Evolutionary conservation across 2,113 vertebrate species (phyloP).

Genomic region (Tamias sibiricus): DNA sequence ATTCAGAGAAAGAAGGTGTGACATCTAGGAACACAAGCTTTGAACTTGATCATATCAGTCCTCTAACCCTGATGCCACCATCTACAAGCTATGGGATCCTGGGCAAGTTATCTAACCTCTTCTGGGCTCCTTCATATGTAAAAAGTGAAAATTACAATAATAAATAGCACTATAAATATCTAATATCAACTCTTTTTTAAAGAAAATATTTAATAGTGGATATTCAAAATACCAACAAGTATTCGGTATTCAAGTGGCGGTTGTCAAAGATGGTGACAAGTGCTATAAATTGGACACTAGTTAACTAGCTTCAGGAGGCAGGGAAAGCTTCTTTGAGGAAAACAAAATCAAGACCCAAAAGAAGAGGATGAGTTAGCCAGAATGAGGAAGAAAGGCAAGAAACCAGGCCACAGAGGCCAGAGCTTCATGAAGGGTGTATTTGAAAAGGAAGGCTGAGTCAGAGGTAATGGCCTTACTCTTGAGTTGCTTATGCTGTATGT

Average conservation of each 20-base stretch:
- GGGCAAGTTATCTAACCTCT: neutral
- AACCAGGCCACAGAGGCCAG: neutral
- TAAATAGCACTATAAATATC: neutral
- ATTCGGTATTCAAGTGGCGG: neutral
- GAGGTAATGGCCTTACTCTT: neutral
- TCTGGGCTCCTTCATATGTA: neutral
- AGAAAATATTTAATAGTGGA: neutral
- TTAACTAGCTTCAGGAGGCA: neutral
- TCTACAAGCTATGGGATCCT: neutral
- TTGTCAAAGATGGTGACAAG: neutral
- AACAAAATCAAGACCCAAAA: neutral
- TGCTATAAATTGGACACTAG: neutral
- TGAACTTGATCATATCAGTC: neutral
- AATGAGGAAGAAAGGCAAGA: neutral
- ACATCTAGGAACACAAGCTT: neutral
- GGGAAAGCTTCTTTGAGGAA: neutral
- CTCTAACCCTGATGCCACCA: neutral
- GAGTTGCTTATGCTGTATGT: neutral
- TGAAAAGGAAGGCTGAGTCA: neutral
- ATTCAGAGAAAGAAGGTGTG: neutral
- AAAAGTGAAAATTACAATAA: slow-evolving; percentile 10
- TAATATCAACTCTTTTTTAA: neutral
- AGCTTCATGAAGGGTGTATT: neutral
- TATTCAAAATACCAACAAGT: neutral
- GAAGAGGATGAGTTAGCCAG: neutral